Base-by-base conservation (phyloP, 2,888 invertebrate genomes). In the Protonemura montana region DNA sequence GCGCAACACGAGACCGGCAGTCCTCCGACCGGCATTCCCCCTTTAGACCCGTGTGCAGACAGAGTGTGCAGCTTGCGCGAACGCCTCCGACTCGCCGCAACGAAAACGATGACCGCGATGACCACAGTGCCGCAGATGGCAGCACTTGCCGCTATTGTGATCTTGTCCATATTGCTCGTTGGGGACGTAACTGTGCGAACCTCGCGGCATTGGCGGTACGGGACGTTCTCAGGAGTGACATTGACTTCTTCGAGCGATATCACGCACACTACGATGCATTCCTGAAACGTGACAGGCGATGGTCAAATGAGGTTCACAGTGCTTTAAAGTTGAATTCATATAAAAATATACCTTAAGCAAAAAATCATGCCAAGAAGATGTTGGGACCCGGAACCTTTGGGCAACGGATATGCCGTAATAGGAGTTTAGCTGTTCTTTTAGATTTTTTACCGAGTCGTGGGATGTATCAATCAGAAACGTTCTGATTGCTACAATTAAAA, bases 71-170 rank as follows among this genome's bases (percentile, higher is more conserved):
- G 93, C 90, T 96, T 96, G 89, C 95, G 93, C 10, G 96, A 95
- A 87, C 85, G 93, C 88, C 96, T 94, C 87, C 95, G 94, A 89
- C 96, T 97, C 28, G 97, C 97, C 83, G 97, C 97, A 86, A 98
- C 95, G 91, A 98, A 97, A 88, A 98, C 95, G 89, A 98, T 95
- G 87, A 98, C 97, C 0, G 97, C 98, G 82, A 97, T 95, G 87
- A 98, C 96, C 89, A 98, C 97, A 78, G 97, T 97, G 78, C 96
- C 97, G 91, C 98, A 98, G 90, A 98, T 98, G 87, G 97, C 97
- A 27, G 97, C 97, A 90, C 97, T 97, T 2, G 97, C 97, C 29
- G 97, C 97, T 90, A 98, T 98, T 85, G 98, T 98, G 90, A 98
- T 97, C 92, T 97, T 98, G 92, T 98, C 98, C 96, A 98, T 97